Evolutionary conservation across 2,797 vertebrate species (phyloP).

Genomic region (Anas acuta): DNA sequence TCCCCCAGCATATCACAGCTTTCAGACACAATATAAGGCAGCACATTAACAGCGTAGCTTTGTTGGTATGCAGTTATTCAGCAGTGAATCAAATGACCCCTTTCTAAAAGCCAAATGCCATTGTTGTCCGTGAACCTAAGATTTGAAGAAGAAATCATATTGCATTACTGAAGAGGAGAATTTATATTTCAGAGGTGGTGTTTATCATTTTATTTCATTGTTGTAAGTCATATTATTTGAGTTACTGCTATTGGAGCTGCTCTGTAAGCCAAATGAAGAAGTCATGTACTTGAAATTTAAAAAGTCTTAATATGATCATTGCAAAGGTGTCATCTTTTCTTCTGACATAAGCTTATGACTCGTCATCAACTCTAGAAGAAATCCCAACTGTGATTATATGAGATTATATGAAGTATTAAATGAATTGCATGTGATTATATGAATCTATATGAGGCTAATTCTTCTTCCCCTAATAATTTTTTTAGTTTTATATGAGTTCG

Average conservation of each 20-base stretch:
- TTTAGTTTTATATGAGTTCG: background rate
- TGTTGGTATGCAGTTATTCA: slow-evolving; percentile 43
- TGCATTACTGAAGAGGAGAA: background rate
- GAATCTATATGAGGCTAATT: background rate
- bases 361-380: background rate
- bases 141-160: background rate
- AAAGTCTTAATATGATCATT: background rate
- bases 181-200: background rate
- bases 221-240: background rate
- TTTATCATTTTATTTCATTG: background rate
- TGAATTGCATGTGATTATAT: too few species aligned
- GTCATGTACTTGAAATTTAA: background rate
- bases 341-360: background rate
- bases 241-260: background rate
- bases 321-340: background rate
- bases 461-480: background rate
- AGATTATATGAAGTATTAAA: too few species aligned
- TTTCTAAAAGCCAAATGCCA: slow-evolving; percentile 1
- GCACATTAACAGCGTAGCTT: slow-evolving; percentile 39
- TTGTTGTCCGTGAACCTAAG: background rate
- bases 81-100: slow-evolving; percentile 32
- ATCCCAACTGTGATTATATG: background rate
- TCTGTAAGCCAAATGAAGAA: background rate
- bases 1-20: slow-evolving; percentile 31
- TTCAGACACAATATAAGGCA: slow-evolving; percentile 17